These are phyloP conservation scores for Sphinx pinastri DNA, from an alignment of 2,888 invertebrate species.

Conservation along the genomic window DNA sequence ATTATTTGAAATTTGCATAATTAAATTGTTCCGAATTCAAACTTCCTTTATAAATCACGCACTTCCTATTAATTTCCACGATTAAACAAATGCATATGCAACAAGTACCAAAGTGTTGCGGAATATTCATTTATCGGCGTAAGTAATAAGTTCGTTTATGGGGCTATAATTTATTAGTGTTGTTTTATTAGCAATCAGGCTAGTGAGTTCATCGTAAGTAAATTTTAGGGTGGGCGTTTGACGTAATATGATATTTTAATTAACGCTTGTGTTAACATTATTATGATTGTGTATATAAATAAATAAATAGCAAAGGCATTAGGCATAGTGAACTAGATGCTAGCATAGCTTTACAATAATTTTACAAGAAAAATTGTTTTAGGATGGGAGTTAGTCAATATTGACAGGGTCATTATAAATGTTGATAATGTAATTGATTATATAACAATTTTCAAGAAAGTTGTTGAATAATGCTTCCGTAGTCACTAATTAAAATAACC, in stretches of 20 bases:
- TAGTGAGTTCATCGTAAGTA: not conserved
- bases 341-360: too few relatives aligned
- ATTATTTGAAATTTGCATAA: not conserved
- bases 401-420: too few relatives aligned
- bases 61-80: constrained; percentile 8
- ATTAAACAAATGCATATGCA: constrained; percentile 8
- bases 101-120: not conserved
- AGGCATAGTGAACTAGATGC: too few relatives aligned
- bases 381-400: too few relatives aligned
- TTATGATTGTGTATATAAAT: not conserved
- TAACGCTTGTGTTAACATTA: not conserved
- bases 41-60: constrained; percentile 3
- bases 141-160: constrained; percentile 9
- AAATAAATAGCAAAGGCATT: too few relatives aligned
- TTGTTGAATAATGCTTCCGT: too few relatives aligned
- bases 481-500: too few relatives aligned
- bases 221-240: not conserved
- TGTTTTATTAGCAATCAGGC: constrained; percentile 10
- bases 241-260: constrained; percentile 6
- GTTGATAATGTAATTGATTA: too few relatives aligned
- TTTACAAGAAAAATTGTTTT: too few relatives aligned
- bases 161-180: constrained; percentile 1
- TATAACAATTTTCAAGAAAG: too few relatives aligned
- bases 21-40: not conserved
- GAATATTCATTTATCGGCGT: not conserved